Conservation (phyloP, 2,888 invertebrate species). For the Phengaris arion region DNA sequence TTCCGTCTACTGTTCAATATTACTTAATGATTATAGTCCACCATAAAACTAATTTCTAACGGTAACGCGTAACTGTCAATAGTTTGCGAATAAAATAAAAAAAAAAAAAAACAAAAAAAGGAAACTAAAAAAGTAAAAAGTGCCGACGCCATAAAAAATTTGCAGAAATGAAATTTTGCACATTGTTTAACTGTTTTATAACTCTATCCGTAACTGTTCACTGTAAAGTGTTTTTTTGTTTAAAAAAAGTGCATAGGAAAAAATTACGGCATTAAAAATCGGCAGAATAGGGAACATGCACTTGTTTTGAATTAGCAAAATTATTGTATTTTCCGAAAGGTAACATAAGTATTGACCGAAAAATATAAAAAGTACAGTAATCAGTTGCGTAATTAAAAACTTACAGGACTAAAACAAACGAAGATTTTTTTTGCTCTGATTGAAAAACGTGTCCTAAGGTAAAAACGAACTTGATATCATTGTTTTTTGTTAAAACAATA, state of each 20-base stretch:
- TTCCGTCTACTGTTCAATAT: neutral
- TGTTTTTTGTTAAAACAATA: too few species aligned
- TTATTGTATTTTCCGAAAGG: too few species aligned
- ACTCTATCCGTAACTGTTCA: conserved; percentile 20
- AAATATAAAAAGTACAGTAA: too few species aligned
- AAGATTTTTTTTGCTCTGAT: too few species aligned
- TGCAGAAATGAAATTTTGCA: conserved; percentile 36
- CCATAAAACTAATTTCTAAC: conserved; percentile 17
- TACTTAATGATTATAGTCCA: neutral
- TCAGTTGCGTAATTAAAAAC: too few species aligned
- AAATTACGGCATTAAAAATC: neutral
- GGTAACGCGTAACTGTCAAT: neutral
- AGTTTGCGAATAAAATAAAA: conserved; percentile 25
- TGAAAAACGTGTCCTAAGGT: too few species aligned
- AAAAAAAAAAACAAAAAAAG: neutral
- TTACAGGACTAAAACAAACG: too few species aligned
- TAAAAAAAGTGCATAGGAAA: neutral
- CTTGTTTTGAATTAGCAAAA: too few species aligned
- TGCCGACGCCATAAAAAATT: conserved; percentile 31
- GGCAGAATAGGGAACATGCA: too few species aligned
- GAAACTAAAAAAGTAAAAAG: conserved; percentile 30
- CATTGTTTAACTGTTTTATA: conserved; percentile 31
- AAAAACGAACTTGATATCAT: too few species aligned
- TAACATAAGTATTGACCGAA: too few species aligned
- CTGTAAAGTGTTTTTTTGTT: neutral